Evolutionary conservation across 2,888 invertebrate genomes (phyloP).

Genomic region (Brachypalpus laphriformis): DNA sequence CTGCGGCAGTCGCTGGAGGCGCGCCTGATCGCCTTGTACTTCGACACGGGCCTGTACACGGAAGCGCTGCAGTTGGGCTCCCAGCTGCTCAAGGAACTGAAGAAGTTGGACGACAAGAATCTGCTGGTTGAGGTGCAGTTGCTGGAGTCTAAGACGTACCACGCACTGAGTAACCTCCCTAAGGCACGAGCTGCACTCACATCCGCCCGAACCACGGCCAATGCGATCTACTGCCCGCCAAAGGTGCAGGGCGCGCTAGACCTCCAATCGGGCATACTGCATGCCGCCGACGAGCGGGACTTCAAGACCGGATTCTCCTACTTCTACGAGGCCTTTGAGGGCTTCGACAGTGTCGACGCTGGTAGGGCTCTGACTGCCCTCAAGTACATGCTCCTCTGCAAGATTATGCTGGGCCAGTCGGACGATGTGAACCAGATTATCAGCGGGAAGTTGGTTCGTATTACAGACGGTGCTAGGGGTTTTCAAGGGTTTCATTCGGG

Average conservation of each 20-base stretch:
- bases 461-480: not conserved
- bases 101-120: slow-evolving; percentile 99
- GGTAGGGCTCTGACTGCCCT: slow-evolving; percentile 96
- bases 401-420: slow-evolving; percentile 98
- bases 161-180: slow-evolving; percentile 97
- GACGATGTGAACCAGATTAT: slow-evolving; percentile 98
- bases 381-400: slow-evolving; percentile 99
- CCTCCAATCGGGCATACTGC: slow-evolving; percentile 98
- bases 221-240: slow-evolving; percentile 99
- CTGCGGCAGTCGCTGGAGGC: slow-evolving; percentile 98
- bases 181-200: slow-evolving; percentile 98
- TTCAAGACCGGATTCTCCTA: slow-evolving; percentile 99
- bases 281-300: slow-evolving; percentile 99
- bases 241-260: slow-evolving; percentile 99
- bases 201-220: slow-evolving; percentile 99
- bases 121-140: slow-evolving; percentile 98
- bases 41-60: slow-evolving; percentile 94
- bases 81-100: slow-evolving; percentile 95
- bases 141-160: slow-evolving; percentile 99
- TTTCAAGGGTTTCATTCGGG: not conserved
- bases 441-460: slow-evolving; percentile 92
- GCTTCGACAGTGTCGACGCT: slow-evolving; percentile 97
- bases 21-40: slow-evolving; percentile 96
- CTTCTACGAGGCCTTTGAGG: slow-evolving; percentile 99
- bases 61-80: slow-evolving; percentile 94